Percentiles rank a stretch among this genome's conserved stretches.
phyloP scores from a whole-genome alignment of 1,140 invertebrate species.

The Mycetomoellerius zeteki region DNA sequence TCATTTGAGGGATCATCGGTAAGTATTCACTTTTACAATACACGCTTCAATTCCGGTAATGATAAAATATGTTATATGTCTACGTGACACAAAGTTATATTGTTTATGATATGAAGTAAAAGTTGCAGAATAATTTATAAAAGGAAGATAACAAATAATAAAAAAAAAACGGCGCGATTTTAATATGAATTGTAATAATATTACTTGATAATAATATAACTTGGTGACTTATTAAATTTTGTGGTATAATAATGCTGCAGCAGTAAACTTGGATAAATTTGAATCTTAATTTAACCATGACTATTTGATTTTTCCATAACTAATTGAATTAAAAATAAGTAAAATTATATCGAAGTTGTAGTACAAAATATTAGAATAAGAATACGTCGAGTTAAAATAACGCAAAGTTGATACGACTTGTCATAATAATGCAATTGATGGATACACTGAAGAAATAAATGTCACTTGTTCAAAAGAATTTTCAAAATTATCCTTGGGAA shows the following conservation, averaged over 20 bases:
- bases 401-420: background rate
- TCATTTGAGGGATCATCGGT: constrained; percentile 97
- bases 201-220: too few relatives aligned
- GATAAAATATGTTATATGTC: background rate
- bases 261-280: background rate
- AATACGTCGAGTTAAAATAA: background rate
- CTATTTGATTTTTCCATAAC: background rate
- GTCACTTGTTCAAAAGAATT: background rate
- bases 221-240: background rate
- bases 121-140: background rate
- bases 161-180: background rate
- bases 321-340: background rate
- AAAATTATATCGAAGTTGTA: background rate
- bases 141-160: background rate
- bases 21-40: constrained; percentile 67
- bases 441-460: background rate
- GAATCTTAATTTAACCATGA: background rate
- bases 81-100: background rate
- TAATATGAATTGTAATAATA: background rate
- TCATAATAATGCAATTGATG: background rate
- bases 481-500: background rate
- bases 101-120: background rate
- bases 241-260: background rate
- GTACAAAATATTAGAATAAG: background rate
- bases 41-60: background rate